phyloP scores from a whole-genome alignment of 2,113 vertebrate genomes.

The Carassius carassius region DNA sequence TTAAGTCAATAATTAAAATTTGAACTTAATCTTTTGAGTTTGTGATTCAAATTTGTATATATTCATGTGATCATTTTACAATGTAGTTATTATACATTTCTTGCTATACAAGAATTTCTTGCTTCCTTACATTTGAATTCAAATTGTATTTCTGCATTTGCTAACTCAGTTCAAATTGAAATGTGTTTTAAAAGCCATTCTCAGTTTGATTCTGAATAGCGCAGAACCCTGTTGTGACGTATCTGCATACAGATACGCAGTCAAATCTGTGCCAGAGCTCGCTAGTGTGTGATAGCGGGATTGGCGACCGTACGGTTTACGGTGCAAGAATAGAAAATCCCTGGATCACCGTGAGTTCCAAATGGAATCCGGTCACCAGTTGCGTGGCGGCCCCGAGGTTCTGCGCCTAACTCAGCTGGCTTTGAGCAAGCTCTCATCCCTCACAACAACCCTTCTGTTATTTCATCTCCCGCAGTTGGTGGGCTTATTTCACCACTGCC shows the following conservation, averaged over 20 bases:
- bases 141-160: background rate
- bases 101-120: background rate
- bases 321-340: conserved; percentile 52
- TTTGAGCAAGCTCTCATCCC: conserved; percentile 49
- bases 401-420: conserved; percentile 45
- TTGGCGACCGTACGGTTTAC: conserved; percentile 15
- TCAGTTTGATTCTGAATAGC: background rate
- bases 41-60: no score
- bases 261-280: conserved; percentile 30
- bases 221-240: conserved; percentile 17
- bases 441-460: conserved; percentile 50
- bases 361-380: conserved; percentile 49
- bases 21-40: no score
- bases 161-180: no score
- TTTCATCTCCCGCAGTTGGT: conserved; percentile 53
- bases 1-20: no score
- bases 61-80: no score
- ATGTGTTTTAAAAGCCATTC: no score
- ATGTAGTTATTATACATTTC: background rate
- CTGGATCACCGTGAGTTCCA: conserved; percentile 54
- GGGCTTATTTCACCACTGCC: conserved; percentile 49
- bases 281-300: conserved; percentile 33
- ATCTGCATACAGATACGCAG: conserved; percentile 2
- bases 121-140: background rate
- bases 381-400: conserved; percentile 40